Base-by-base conservation (phyloP, 2,113 vertebrate species). In the Odontophorus gujanensis region DNA sequence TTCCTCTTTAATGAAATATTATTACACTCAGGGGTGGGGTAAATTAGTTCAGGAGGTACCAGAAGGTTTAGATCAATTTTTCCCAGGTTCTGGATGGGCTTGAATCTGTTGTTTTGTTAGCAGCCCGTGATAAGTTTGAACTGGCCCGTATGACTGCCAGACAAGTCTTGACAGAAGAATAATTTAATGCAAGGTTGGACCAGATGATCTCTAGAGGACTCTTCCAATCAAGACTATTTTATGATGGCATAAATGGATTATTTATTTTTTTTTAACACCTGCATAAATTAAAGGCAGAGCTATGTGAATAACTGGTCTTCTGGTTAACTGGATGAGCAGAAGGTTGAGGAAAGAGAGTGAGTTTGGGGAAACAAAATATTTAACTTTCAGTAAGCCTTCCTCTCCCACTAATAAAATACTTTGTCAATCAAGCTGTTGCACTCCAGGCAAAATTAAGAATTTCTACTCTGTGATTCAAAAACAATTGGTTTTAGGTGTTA, bases 111-210 rank as follows among this genome's bases (percentile, higher is more conserved):
- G 48, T 36, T 79, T 78, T 81, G 32, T 67, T 85, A 94, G 47
- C 1, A 3, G 59, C 15, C 32, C 40, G 63, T 85, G 50, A 93
- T n/a, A 83, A 92, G 83, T 74, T 63, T 87, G 42, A 85, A 81
- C 57, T 48, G 24, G 51, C 30, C 57, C 15, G 34, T 45, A 12
- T 72, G 61, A 94, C 57, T 92, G 32, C 24, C 58, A 76, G 81
- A 82, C 58, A 91, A 82, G 48, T 62, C 43, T 76, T 90, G 90
- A 92, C 51, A 47, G 58, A 68, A 86, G 66, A 93, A 86, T 84
- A 87, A 87, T 88, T 94, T 81, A 92, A 93, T 78, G 51, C 69
- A 92, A 93, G 80, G n/a, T 59, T 92, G 71, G 90, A 77, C 73
- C 34, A 74, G 65, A 74, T 43, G 47, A 93, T 93, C 85, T 96